Percentiles rank a stretch among this genome's conserved stretches.
These are phyloP conservation scores for Scomber colias DNA, from an alignment of 2,113 vertebrate species.

Conservation along the genomic window DNA sequence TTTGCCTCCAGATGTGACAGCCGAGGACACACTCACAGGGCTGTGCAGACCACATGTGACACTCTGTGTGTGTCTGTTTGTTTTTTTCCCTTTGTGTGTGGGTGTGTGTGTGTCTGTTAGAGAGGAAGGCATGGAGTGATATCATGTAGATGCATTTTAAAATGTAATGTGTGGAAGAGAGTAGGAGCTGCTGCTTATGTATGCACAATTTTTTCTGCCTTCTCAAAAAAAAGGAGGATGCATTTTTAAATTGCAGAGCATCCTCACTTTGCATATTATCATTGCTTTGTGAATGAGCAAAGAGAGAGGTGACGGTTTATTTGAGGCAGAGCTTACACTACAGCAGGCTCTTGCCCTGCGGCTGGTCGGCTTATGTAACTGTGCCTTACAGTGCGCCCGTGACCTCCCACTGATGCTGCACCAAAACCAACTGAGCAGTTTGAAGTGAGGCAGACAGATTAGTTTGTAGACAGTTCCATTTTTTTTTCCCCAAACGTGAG, in stretches of 20 bases:
- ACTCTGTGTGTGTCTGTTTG: constrained; percentile 18
- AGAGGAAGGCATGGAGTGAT: neutral
- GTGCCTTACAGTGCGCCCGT: constrained; percentile 23
- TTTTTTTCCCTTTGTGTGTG: neutral
- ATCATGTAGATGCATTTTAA: neutral
- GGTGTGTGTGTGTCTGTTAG: constrained; percentile 20
- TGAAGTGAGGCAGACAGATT: constrained; percentile 36
- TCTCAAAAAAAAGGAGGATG: neutral
- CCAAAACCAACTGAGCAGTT: constrained; percentile 36
- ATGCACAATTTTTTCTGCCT: neutral
- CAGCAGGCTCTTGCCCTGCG: constrained; percentile 25
- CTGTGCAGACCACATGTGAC: constrained; percentile 45
- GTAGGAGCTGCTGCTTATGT: neutral
- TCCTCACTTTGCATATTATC: neutral
- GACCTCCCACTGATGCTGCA: constrained; percentile 47
- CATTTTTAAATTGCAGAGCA: neutral
- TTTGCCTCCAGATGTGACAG: constrained; percentile 57
- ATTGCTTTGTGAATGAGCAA: constrained; percentile 1
- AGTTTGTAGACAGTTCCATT: constrained; percentile 20
- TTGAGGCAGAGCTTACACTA: constrained; percentile 36
- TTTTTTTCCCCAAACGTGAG: constrained; percentile 19
- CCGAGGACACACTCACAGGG: constrained; percentile 35
- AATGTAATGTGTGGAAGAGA: neutral
- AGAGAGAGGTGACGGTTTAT: constrained; percentile 26
- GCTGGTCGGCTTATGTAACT: constrained; percentile 53